Base-by-base conservation (phyloP, 92 coral and sea anemone genomes). In the Parazoanthus atlanticus region DNA sequence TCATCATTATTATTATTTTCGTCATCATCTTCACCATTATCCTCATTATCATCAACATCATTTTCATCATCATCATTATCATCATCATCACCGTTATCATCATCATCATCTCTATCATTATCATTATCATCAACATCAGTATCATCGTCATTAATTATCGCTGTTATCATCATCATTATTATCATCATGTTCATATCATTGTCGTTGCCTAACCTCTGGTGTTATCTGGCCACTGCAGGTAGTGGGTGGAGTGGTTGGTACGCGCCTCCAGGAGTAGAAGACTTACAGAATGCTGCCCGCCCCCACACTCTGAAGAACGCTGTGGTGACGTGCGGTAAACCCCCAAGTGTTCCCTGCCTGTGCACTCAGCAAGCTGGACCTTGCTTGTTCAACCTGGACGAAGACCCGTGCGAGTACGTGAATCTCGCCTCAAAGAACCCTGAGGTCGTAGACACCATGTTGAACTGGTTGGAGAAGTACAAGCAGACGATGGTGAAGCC, bases 401-500 rank as follows among this genome's bases (percentile, higher is more conserved):
- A 89, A 10, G 98, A 95, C 83, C 98, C 98, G 13, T 95, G 98
- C 54, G 98, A 95, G 41, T 93, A 95, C 84, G 93, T 90, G 3
- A 90, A 95, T 84, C 88, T 80, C 36, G 98, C 98, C 0, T 82
- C 87, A 30, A 79, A 80, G 43, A 66, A 95, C 17, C 89, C 94
- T 9, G 91, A 86, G 21, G 38, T 93, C 19, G 89, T 95, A 75
- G 76, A 75, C 0, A 70, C 43, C 78, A 93, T 95, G 98, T 31
- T 93, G 86, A 66, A 66, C 29, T 89, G 93, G 94, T 85, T 95
- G 29, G 96, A 93, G 89, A 81, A 90, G 40, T 93, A 91, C 84
- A 93, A 89, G 81, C 32, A 93, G 78, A 94, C 91, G 19, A 95
- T 95, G 98, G 96, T 93, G n/a, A 90, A 95, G n/a, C 93, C 93